Evolutionary conservation across 2,888 invertebrate species (phyloP).

Genomic region (Sylvicola cinctus): DNA sequence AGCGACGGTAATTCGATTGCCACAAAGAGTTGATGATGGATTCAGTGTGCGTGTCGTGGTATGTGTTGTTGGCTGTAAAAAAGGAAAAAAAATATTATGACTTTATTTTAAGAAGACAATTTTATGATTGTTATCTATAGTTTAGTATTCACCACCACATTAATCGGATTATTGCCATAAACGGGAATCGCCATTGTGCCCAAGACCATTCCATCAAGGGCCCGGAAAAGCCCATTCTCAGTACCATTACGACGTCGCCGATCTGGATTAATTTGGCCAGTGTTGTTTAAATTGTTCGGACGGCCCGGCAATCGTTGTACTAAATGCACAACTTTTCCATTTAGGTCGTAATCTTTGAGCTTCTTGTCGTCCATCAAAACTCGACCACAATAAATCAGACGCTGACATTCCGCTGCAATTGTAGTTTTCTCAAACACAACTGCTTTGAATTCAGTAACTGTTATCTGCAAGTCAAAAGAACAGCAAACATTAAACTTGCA

Average conservation of each 20-base stretch:
- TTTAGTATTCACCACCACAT: not conserved
- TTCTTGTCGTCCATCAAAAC: constrained; percentile 75
- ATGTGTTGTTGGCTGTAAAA: constrained; percentile 13
- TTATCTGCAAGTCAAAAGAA: constrained; percentile 34
- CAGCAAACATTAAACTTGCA: constrained; percentile 3
- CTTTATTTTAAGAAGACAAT: not conserved
- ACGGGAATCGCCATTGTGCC: constrained; percentile 26
- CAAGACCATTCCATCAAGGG: constrained; percentile 23
- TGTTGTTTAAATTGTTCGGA: constrained; percentile 7
- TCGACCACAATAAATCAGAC: constrained; percentile 87
- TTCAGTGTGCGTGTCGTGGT: constrained; percentile 18
- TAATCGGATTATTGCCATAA: constrained; percentile 10
- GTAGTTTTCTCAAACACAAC: constrained; percentile 55
- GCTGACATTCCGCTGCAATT: constrained; percentile 62
- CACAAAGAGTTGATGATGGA: constrained; percentile 24
- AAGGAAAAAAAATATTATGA: constrained; percentile 1
- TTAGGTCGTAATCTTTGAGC: constrained; percentile 63
- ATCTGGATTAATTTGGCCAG: constrained; percentile 4
- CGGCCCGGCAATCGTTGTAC: constrained; percentile 72
- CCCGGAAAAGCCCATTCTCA: constrained; percentile 18
- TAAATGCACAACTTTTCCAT: constrained; percentile 83
- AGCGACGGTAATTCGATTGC: constrained; percentile 25
- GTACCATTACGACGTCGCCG: constrained; percentile 12
- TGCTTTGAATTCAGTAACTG: constrained; percentile 63
- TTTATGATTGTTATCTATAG: not conserved